Evolutionary conservation across 2,113 vertebrate species (phyloP), one percentile per base, ranked within the genome.

Genomic region (Acanthochromis polyacanthus): DNA sequence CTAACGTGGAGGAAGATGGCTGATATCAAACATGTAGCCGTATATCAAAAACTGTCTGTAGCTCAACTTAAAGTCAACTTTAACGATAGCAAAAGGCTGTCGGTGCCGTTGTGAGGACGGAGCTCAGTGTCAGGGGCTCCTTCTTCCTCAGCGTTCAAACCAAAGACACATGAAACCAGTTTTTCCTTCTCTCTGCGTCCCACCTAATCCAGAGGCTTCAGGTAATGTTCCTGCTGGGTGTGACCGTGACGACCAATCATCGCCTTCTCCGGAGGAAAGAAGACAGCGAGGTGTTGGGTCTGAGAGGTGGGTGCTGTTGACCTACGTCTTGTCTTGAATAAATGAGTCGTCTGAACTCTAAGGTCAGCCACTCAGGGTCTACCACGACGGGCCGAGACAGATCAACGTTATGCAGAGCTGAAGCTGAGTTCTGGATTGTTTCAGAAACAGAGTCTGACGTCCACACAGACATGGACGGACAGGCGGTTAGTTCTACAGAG

Each of bases 131-230:
- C 46, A 30, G 9, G 2, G 22, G 46, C 57, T 66, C 60, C 72
- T 72, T 65, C 63, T 51, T 79, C 78, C 78, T 86, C 19, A 64
- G 86, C 23, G 53, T 84, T 76, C 43, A 75, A 56, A 73, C n/a
- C 23, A 71, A 9, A 53, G 28, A 80, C 10, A 71, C 30, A 60
- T 59, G 50, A 89, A 84, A 93, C 83, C 75, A 88, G 78, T 80
- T 77, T 90, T 75, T 74, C 78, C 75, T 84, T 57, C 81, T 78
- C 75, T 84, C 75, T 73, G 89, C 78, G 38, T 82, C 75, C 80
- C 67, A 82, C 66, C 36, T 73, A 20, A 66, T 74, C 53, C 45
- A 14, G 10, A 71, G 66, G 52, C 58, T 75, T 79, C 45, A 16
- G 40, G 4, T 9, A 51, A 68, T 53, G 40, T 32, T 38, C 5